A percentile compares a stretch with the other conserved stretches of the same genome.
phyloP scores from a whole-genome alignment of 1,140 invertebrate species.

The Radopholus similis region DNA sequence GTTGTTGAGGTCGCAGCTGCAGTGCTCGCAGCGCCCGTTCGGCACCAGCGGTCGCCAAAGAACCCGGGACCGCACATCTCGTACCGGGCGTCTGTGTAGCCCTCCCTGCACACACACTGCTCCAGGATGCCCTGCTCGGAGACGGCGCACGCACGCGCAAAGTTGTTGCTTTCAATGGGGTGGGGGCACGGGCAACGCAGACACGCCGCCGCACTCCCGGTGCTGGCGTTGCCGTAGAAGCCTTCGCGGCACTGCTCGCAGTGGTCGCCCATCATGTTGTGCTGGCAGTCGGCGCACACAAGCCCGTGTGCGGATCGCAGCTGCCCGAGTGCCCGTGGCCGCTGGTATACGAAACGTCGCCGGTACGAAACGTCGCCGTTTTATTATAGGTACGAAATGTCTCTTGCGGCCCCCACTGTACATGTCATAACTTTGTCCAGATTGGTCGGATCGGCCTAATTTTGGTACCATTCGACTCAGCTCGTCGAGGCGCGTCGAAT shows the following conservation, averaged over 20 bases:
- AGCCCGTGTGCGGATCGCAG: slow-evolving; percentile 87
- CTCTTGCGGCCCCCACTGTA: no score
- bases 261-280: slow-evolving; percentile 76
- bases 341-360: no score
- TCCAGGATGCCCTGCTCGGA: slow-evolving; percentile 65
- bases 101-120: slow-evolving; percentile 76
- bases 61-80: slow-evolving; percentile 75
- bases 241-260: slow-evolving; percentile 85
- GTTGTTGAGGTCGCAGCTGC: slow-evolving; percentile 87
- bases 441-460: no score
- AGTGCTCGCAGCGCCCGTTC: slow-evolving; percentile 78
- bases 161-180: slow-evolving; percentile 81
- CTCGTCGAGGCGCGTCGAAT: no score
- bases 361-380: no score
- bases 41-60: slow-evolving; percentile 70
- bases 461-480: no score
- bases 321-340: no score
- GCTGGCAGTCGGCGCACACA: slow-evolving; percentile 81
- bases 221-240: slow-evolving; percentile 84
- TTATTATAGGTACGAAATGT: no score
- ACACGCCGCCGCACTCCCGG: slow-evolving; percentile 80
- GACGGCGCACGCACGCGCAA: slow-evolving; percentile 47
- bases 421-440: no score
- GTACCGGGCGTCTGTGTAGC: slow-evolving; percentile 71
- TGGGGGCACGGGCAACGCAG: slow-evolving; percentile 83